Evolutionary conservation across 1,140 invertebrate species (phyloP), one percentile per base, ranked within the genome.

Genomic region (Agraylea sexmaculata): DNA sequence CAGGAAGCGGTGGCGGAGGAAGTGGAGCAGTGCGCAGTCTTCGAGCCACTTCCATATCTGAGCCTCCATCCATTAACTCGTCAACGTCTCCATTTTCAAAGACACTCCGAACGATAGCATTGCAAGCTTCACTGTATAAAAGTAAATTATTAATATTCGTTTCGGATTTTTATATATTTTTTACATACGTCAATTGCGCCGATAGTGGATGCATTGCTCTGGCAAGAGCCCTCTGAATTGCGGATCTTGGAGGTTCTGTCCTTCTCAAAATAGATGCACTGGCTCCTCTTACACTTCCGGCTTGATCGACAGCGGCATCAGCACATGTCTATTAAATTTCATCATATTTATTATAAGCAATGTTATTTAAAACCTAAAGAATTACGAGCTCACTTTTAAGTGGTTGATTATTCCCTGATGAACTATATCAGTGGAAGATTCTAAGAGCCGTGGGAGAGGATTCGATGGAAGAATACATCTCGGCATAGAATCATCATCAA

Each of bases 361-460:
- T 20, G 28, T 17, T 11, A 20, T 32, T 32, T 12, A 7, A 32
- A 15, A 32, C 30, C 11, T 32, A 32, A 32, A 17, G n/a, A n/a
- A n/a, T n/a, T n/a, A n/a, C n/a, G n/a, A n/a, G n/a, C n/a, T n/a
- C 19, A 49, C 47, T 37, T 49, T 42, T 20, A 49, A 30, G 29
- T 49, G 40, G 16, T 49, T 35, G 15, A 41, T 25, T 7, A 49
- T 34, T 25, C 47, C 47, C 18, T 30, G 16, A 27, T 49, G 47
- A 22, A 49, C 11, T n/a, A 49, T 25, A 37, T 49, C 47, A 19
- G 47, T 45, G 12, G 47, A 36, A 20, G 39, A 27, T 12, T 49
- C 47, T 12, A 49, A 22, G 3, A 49, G 43, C 23, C 47, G 18
- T 3, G 47, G 47, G 13, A 49, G 21, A 13, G 47, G 47, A 3